Evolutionary conservation across 2,888 invertebrate genomes (phyloP), one percentile per base, ranked within the genome.

Genomic region (Alloscopus bannaensis): DNA sequence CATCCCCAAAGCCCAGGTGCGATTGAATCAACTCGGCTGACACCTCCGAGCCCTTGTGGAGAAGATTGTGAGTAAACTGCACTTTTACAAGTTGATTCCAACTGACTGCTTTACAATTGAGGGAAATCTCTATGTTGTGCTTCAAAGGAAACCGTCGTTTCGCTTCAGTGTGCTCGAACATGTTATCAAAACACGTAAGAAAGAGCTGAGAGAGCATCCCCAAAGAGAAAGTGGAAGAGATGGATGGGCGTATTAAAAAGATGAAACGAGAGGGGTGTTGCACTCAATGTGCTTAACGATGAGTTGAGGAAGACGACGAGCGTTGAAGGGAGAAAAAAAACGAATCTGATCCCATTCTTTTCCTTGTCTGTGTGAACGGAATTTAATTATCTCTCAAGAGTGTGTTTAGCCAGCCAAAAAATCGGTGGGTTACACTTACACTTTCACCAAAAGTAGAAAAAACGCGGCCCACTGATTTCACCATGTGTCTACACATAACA

Each of bases 301-400:
- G 73, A 62, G 72, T n/a, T n/a, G n/a, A n/a, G 64, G 64, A 66
- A 47, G 40, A 62, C 24, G 42, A 50, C 28, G 55, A 76, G 77
- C 68, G 62, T 62, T 69, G 69, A 69, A 78, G 64, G 70, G 65
- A 68, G 64, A 60, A 64, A 71, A 71, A n/a, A n/a, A n/a, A n/a
- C n/a, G 72, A 80, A 82, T 82, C 82, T 82, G 80, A 80, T 80
- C 64, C 79, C 66, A 71, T 77, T 81, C 64, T 60, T 73, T 59
- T 73, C 55, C 57, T 47, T 57, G 60, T 64, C 57, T 73, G 73
- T 83, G 77, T 83, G 80, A 83, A 81, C 80, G 81, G 84, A 84
- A 84, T 84, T 84, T 84, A 84, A 84, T 84, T 84, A 84, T 84
- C 82, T 81, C 78, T 81, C 81, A 75, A 80, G 84, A 82, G 82